Conservation (phyloP, 2,888 invertebrate species). For the Chalcosyrphus nemorum region DNA sequence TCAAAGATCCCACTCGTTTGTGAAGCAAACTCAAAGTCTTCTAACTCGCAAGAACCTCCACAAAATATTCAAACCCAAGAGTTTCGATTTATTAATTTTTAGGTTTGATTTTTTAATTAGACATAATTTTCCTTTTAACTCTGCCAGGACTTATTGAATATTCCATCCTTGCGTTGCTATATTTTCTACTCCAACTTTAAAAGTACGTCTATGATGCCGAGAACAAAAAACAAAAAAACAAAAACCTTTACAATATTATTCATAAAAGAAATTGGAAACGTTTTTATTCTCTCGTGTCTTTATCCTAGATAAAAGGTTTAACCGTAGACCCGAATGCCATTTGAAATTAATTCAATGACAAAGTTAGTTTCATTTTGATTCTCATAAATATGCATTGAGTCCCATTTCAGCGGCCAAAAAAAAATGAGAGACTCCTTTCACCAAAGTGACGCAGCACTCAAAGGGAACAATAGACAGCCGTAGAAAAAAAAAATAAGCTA, state of each 20-base stretch:
- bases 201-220: background rate
- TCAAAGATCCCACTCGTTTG: background rate
- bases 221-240: too few relatives aligned
- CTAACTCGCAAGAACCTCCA: too few relatives aligned
- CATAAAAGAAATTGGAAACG: background rate
- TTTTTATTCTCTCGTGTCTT: background rate
- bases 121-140: conserved; percentile 14
- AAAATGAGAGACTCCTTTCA: background rate
- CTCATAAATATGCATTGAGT: conserved; percentile 57
- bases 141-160: background rate
- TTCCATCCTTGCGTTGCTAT: background rate
- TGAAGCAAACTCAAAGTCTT: background rate
- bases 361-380: conserved; percentile 30
- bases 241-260: too few relatives aligned
- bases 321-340: conserved; percentile 24
- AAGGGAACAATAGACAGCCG: background rate
- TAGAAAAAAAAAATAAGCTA: background rate
- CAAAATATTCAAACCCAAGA: background rate
- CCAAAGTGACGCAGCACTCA: background rate
- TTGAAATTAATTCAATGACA: conserved; percentile 47
- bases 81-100: background rate
- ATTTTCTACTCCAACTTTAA: background rate
- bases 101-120: background rate
- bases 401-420: background rate
- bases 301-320: conserved; percentile 27